phyloP scores from a whole-genome alignment of 2,797 vertebrate species.

The Bradypodion pumilum region DNA sequence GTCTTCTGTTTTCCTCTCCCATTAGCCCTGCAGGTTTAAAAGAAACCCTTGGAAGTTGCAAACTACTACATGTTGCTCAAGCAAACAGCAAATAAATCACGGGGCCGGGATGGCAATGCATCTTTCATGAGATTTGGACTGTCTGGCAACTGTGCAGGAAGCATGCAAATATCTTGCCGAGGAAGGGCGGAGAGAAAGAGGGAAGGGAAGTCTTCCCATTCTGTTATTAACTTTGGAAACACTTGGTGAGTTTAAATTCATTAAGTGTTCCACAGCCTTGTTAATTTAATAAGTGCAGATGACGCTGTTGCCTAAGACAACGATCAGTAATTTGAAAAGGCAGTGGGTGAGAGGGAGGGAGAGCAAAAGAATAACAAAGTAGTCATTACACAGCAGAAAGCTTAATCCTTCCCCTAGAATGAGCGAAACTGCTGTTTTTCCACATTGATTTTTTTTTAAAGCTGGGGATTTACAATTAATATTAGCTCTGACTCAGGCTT shows the following conservation, averaged over 20 bases:
- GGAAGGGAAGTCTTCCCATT: constrained; percentile 46
- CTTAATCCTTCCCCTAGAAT: constrained; percentile 69
- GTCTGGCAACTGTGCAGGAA: constrained; percentile 49
- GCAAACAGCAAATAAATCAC: constrained; percentile 59
- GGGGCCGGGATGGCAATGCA: constrained; percentile 50
- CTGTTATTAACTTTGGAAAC: constrained; percentile 69
- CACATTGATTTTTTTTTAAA: constrained; percentile 52
- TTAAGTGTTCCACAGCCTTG: constrained; percentile 74
- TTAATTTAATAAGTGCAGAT: constrained; percentile 75
- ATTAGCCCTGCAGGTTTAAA: constrained; percentile 36
- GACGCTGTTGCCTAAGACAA: constrained; percentile 73
- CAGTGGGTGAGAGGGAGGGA: background rate
- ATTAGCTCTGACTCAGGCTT: constrained; percentile 60
- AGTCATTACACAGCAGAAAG: constrained; percentile 72
- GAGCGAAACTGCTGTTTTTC: constrained; percentile 60
- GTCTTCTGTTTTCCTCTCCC: background rate
- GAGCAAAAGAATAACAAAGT: constrained; percentile 60
- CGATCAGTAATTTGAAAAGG: constrained; percentile 74
- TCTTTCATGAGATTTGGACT: constrained; percentile 58
- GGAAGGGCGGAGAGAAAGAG: constrained; percentile 1
- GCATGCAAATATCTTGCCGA: constrained; percentile 65
- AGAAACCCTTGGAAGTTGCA: constrained; percentile 28
- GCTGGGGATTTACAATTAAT: constrained; percentile 66
- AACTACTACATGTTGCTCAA: constrained; percentile 53
- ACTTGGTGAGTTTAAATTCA: constrained; percentile 73